Conservation (phyloP, 2,113 vertebrate genomes). For the Dunckerocampus dactyliophorus region DNA sequence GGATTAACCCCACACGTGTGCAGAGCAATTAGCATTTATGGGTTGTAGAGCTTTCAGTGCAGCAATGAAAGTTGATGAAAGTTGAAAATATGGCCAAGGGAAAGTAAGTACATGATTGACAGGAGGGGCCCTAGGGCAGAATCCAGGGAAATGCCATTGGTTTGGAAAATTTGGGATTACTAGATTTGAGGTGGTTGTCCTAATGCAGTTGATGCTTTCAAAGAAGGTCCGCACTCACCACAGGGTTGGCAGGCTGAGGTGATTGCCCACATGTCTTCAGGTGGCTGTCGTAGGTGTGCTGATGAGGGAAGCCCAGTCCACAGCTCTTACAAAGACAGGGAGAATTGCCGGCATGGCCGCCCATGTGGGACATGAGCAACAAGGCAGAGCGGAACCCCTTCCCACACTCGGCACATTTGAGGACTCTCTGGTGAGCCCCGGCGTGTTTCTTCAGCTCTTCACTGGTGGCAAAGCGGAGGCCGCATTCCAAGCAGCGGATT, state of each 20-base stretch:
- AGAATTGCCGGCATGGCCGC: conserved; percentile 80
- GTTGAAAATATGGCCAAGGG: no score
- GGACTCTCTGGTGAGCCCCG: conserved; percentile 84
- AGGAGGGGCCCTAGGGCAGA: neutral
- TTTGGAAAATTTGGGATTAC: neutral
- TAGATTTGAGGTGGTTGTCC: neutral
- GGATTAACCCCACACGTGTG: no score
- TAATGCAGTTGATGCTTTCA: neutral
- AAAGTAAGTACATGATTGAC: neutral
- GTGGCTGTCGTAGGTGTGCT: conserved; percentile 72
- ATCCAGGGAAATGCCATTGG: neutral
- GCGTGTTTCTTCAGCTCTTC: conserved; percentile 84
- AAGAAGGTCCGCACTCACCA: conserved; percentile 44
- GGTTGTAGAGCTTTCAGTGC: neutral
- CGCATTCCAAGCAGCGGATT: conserved; percentile 82
- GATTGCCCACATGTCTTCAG: conserved; percentile 66
- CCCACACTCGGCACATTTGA: conserved; percentile 82
- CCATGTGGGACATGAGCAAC: conserved; percentile 85
- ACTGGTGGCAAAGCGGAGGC: conserved; percentile 74
- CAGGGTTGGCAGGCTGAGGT: neutral
- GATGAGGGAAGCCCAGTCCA: conserved; percentile 82
- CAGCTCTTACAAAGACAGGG: conserved; percentile 85
- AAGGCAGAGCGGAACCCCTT: conserved; percentile 86
- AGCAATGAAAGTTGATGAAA: no score
- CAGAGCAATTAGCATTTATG: neutral